Evolutionary conservation across 1,140 invertebrate genomes (phyloP), one percentile per base, ranked within the genome.

Genomic region (Penaeus indicus): DNA sequence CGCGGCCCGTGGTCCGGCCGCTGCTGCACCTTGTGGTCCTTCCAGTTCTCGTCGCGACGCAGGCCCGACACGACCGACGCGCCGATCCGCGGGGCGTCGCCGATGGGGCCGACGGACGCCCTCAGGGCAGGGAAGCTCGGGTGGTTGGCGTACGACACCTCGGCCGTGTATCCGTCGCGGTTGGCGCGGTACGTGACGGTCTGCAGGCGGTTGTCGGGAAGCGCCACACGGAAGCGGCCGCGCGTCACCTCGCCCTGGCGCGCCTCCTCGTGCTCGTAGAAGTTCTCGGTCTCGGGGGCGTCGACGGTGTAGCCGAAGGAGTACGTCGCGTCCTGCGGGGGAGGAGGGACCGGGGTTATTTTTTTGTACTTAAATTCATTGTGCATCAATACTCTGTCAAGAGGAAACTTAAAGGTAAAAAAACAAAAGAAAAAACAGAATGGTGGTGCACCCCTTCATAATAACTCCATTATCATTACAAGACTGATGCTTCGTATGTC

Each of bases 291-390:
- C 11, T 84, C 86, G 0, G 86, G 86, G 60, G 81, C 72, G 72
- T 88, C 86, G 13, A 88, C 86, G 32, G 72, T 72, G 61, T 88
- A 88, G 72, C 64, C 86, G 72, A 84, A 88, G 86, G 86, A 32
- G 61, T 88, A 88, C 18, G 21, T 10, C 64, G 8, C 81, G 42
- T 78, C 63, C 67, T 77, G 81, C 19, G 3, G 61, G 3, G 61
- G 72, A 47, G 47, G 47, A 4, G 47, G 38, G 69, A 5, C 32
- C 25, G 25, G 18, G 18, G 25, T 5, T n/a, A 5, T 11, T 32
- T 16, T 22, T 8, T n/a, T 1, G 4, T 16, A 5, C n/a, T 25
- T 18, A 75, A 75, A 75, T 10, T 75, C 16, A 27, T 19, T 5
- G 18, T 7, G 38, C 69, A 75, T 1, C 38, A 27, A 18, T 7